Evolutionary conservation across 2,797 vertebrate genomes (phyloP), one percentile per base, ranked within the genome.

Genomic region (Falco cherrug): DNA sequence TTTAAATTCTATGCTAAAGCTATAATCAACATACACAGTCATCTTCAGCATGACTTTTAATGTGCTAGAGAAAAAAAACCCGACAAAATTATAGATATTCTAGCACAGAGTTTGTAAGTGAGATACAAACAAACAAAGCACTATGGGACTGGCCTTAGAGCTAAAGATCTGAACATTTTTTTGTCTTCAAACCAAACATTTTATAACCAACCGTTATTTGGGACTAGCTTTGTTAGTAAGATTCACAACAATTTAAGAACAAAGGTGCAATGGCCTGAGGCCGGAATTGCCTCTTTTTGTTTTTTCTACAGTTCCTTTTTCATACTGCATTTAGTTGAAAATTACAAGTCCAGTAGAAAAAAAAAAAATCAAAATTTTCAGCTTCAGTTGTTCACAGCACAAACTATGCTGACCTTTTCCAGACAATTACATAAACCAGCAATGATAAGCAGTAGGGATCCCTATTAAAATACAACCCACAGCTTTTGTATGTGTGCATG

Each of bases 321-420:
- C 24, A 29, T 68, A 74, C 16, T 75, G 43, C 28, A 78, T 95
- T 91, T 80, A 89, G 45, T 79, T 51, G 59, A 82, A 94, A 95
- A 60, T 79, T 80, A n/a, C 60, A 92, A 95, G 48, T 37, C 41
- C 51, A 73, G 28, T 48, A 41, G 1, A 2, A 26, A 29, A 29
- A 50, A 37, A 20, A 56, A 22, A 47, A 19, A 28, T 13, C 57
- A 45, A 85, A 63, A 57, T 50, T 77, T 87, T 94, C 88, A 87
- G 65, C 90, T 90, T 91, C 92, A 82, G 60, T 83, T 80, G 87
- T 80, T 96, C 67, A 39, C 69, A 96, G 84, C 69, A 89, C 51
- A 96, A 93, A 94, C 91, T 93, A 77, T 87, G 83, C 87, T 96
- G 95, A 97, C 95, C 95, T 97, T 96, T 96, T 97, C 95, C 81